Percentiles rank a stretch among this genome's conserved stretches.
Conservation (phyloP, 2,888 invertebrate species). For the Agrotis ipsilon region DNA sequence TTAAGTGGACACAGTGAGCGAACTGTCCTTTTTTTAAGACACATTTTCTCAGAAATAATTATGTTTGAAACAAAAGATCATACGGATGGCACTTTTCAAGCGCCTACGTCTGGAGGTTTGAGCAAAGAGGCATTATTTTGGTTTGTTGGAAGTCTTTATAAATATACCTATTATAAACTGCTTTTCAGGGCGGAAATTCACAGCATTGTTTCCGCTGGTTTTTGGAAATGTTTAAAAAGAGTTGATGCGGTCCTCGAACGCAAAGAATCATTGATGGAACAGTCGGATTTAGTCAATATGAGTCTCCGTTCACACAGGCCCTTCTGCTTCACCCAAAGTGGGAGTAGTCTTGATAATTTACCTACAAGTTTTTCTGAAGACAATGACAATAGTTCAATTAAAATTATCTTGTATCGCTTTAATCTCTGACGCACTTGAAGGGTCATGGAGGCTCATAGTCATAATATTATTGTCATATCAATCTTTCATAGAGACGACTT, state of each 20-base stretch:
- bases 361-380: neutral
- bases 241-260: no score
- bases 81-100: neutral
- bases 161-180: no score
- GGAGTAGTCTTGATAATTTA: no score
- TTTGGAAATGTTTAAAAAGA: no score
- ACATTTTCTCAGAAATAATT: neutral
- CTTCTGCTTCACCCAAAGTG: no score
- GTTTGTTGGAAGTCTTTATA: no score
- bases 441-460: conserved; percentile 18
- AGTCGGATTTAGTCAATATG: no score
- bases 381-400: neutral
- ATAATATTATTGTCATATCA: conserved; percentile 3
- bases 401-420: conserved; percentile 2
- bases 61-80: neutral
- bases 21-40: neutral
- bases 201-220: no score
- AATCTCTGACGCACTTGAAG: conserved; percentile 37
- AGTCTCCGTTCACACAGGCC: no score
- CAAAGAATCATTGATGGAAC: no score
- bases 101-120: no score
- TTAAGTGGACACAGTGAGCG: neutral
- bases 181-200: no score
- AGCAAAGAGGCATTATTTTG: neutral
- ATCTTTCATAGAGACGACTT: conserved; percentile 18